Conservation (phyloP, 2,797 vertebrate species). For the Gymnopithys bicolor region DNA sequence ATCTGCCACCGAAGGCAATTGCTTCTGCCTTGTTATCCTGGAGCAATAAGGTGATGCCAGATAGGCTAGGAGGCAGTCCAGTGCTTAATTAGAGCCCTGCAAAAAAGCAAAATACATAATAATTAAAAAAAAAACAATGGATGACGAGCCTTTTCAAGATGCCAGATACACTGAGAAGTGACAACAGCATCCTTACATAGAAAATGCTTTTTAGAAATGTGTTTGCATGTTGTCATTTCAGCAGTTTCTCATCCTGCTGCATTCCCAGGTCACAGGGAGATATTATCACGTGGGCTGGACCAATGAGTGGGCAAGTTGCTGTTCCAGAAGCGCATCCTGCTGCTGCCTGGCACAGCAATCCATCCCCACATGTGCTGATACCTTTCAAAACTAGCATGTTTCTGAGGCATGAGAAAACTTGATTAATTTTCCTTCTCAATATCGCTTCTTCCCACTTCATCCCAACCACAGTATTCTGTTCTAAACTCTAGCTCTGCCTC, state of each 20-base stretch:
- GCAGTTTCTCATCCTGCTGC: background rate
- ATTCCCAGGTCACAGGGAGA: background rate
- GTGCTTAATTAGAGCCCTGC: background rate
- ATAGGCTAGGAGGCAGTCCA: background rate
- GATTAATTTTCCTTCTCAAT: background rate
- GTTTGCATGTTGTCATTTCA: background rate
- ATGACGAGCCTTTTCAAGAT: background rate
- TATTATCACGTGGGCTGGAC: background rate
- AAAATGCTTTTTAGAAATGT: background rate
- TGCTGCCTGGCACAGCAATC: background rate
- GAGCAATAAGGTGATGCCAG: background rate
- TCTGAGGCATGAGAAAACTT: background rate
- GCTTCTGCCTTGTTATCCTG: background rate
- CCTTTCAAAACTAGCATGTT: background rate
- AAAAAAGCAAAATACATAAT: background rate
- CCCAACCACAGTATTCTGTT: background rate
- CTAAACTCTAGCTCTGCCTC: background rate
- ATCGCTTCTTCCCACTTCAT: background rate
- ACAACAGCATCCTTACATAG: background rate
- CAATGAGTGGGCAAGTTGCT: background rate
- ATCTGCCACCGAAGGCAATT: background rate
- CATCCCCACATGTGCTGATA: accelerated
- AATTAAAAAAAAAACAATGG: background rate
- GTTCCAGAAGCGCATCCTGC: background rate
- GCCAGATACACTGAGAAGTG: background rate